Evolutionary conservation across 2,797 vertebrate genomes (phyloP).

Genomic region (Potorous gilbertii): DNA sequence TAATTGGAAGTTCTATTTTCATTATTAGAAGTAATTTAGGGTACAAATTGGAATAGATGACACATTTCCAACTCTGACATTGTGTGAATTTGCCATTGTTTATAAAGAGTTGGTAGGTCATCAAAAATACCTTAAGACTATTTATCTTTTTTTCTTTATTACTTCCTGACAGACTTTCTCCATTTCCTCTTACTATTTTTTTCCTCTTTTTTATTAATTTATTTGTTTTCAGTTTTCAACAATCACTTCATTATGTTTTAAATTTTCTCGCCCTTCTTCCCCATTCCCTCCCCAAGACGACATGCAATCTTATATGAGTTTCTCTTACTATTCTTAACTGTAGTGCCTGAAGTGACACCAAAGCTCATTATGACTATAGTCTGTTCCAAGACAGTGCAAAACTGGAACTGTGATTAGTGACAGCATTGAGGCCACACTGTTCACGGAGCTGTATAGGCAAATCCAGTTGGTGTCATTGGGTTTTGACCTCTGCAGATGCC

Average conservation of each 20-base stretch:
- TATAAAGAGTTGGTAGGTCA: conserved; percentile 59
- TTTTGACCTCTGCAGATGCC: conserved; percentile 45
- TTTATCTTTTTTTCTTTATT: conserved; percentile 61
- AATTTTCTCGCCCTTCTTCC: no score
- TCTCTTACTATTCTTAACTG: conserved; percentile 60
- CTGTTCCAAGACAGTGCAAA: conserved; percentile 61
- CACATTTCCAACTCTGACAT: background rate
- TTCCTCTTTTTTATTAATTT: no score
- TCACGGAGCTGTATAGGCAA: conserved; percentile 62
- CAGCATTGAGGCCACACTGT: conserved; percentile 41
- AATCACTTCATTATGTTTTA: no score
- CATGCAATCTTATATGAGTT: background rate
- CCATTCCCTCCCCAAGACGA: no score
- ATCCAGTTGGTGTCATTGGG: conserved; percentile 54
- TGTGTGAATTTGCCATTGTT: conserved; percentile 54
- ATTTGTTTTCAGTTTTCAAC: no score
- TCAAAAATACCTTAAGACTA: conserved; percentile 35
- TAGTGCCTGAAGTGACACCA: conserved; percentile 66
- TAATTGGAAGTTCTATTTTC: conserved; percentile 70
- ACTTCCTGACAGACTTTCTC: conserved; percentile 61
- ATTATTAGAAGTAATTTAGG: conserved; percentile 36
- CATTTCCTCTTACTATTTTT: conserved; percentile 52
- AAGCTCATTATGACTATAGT: conserved; percentile 63
- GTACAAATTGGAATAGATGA: background rate
- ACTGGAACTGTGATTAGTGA: conserved; percentile 62